Conservation (phyloP, 2,888 invertebrate species). For the Drosophila borborema region DNA sequence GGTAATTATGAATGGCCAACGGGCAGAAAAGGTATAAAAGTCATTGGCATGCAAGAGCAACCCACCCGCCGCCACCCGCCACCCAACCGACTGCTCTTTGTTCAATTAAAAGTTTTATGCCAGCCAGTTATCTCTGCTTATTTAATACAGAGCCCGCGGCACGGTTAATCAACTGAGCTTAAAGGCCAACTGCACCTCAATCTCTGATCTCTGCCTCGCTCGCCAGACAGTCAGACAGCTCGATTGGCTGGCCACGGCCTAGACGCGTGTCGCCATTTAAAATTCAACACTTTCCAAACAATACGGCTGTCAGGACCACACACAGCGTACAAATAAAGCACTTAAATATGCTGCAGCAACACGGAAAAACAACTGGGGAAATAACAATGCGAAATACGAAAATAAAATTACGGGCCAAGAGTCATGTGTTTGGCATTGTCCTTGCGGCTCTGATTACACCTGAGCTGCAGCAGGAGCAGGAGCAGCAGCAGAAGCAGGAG, state of each 20-base stretch:
- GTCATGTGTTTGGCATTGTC: constrained; percentile 28
- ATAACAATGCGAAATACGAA: constrained; percentile 14
- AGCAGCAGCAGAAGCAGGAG: background rate
- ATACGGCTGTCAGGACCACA: constrained; percentile 1
- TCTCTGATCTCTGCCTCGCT: constrained; percentile 10
- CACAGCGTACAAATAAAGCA: constrained; percentile 44
- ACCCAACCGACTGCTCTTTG: constrained; percentile 23
- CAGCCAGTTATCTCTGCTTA: constrained; percentile 57
- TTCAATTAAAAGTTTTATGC: constrained; percentile 71
- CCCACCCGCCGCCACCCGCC: background rate
- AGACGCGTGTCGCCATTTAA: constrained; percentile 57
- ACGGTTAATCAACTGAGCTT: constrained; percentile 53
- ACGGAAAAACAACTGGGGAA: constrained; percentile 5
- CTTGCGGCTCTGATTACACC: constrained; percentile 17
- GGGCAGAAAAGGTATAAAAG: constrained; percentile 62
- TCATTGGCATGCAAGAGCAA: constrained; percentile 48
- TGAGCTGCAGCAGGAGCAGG: background rate
- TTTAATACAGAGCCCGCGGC: constrained; percentile 50
- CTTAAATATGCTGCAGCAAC: constrained; percentile 41
- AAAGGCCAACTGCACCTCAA: constrained; percentile 23
- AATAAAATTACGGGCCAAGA: constrained; percentile 34
- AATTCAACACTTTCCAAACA: constrained; percentile 38
- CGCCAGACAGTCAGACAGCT: constrained; percentile 13
- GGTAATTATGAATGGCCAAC: constrained; percentile 75
- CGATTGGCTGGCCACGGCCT: constrained; percentile 1